These are phyloP conservation scores for Alosa alosa DNA, from an alignment of 2,113 vertebrate genomes.

Conservation along the genomic window DNA sequence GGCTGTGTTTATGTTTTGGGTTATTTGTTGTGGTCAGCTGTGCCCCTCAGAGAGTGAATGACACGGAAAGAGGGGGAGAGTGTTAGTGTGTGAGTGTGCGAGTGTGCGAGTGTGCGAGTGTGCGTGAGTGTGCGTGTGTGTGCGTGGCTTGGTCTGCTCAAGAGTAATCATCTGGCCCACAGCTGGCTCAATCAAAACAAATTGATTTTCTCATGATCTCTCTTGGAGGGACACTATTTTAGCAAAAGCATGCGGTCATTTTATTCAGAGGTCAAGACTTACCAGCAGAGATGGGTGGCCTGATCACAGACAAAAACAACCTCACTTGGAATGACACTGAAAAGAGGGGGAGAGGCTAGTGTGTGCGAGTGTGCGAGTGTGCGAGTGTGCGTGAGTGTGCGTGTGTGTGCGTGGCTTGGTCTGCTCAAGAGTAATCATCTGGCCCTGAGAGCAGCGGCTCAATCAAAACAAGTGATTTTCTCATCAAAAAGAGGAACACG, in stretches of 20 bases:
- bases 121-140: neutral
- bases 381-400: neutral
- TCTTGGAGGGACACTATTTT: neutral
- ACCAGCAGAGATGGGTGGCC: neutral
- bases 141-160: no score
- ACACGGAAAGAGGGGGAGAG: neutral
- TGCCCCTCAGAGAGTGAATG: neutral
- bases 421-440: neutral
- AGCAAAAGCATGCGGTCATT: neutral
- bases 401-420: neutral
- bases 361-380: neutral
- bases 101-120: no score
- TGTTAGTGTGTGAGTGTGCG: neutral
- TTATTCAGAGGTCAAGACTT: neutral
- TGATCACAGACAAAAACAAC: neutral
- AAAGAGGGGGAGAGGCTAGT: neutral
- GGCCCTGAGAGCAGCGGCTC: neutral
- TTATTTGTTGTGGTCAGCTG: neutral
- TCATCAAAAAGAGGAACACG: neutral
- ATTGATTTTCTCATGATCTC: neutral
- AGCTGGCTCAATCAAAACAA: neutral
- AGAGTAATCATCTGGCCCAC: neutral
- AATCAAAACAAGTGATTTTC: constrained; percentile 10
- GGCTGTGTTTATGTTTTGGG: neutral
- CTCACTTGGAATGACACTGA: neutral